Evolutionary conservation across 2,888 invertebrate species (phyloP).

Genomic region (Tenthredo mesomela): DNA sequence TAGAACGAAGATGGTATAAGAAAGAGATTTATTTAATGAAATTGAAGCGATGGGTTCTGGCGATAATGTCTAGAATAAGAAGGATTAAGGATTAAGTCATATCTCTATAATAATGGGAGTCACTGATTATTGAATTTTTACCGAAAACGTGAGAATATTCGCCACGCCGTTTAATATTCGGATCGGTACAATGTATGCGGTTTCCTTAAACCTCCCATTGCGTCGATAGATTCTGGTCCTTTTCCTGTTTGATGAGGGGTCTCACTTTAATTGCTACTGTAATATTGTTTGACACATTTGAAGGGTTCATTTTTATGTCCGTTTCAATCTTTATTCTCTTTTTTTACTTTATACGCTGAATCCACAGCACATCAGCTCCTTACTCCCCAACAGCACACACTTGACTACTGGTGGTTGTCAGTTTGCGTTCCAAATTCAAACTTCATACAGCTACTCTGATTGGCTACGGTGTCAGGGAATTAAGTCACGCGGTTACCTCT

Average conservation of each 20-base stretch:
- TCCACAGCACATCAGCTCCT: no score
- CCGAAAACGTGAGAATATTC: constrained; percentile 72
- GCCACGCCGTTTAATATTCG: constrained; percentile 74
- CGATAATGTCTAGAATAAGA: no score
- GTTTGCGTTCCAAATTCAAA: constrained; percentile 33
- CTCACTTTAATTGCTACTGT: constrained; percentile 89
- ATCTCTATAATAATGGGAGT: background rate
- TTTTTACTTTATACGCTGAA: background rate
- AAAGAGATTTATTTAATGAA: constrained; percentile 39
- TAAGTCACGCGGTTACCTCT: no score
- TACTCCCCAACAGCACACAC: background rate
- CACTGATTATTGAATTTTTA: constrained; percentile 56
- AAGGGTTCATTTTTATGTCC: background rate
- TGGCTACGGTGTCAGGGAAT: no score
- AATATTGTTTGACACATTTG: constrained; percentile 83
- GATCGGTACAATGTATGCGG: constrained; percentile 81
- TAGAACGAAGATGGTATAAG: constrained; percentile 50
- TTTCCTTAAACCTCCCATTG: constrained; percentile 84
- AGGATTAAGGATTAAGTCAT: no score
- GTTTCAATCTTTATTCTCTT: no score
- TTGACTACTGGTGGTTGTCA: constrained; percentile 34
- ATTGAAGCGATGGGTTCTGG: no score
- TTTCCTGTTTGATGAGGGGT: constrained; percentile 84
- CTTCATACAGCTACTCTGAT: background rate
- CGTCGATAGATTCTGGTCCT: constrained; percentile 80